phyloP scores from a whole-genome alignment of 2,113 vertebrate species.

The Oenanthe melanoleuca region DNA sequence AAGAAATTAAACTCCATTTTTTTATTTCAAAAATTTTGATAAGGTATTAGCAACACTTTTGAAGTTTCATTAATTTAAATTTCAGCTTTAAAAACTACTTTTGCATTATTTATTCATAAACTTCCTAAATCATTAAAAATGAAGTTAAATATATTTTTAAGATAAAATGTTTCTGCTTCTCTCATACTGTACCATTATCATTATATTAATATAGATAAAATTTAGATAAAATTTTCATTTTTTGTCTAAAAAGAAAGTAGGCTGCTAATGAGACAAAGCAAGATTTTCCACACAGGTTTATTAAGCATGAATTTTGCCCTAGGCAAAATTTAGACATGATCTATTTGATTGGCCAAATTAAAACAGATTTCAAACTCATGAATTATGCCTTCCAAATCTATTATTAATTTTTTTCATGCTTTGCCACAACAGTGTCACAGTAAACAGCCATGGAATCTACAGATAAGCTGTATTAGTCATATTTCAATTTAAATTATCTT shows the following conservation, averaged over 20 bases:
- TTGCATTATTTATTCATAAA: not conserved
- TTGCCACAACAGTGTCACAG: not conserved
- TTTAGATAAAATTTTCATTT: not conserved
- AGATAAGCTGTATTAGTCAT: not conserved
- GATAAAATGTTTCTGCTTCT: not conserved
- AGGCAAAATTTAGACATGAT: not conserved
- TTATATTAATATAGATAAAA: not conserved
- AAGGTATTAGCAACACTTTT: not conserved
- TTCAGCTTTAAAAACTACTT: not conserved
- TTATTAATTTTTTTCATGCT: not conserved
- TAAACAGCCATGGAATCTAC: not conserved
- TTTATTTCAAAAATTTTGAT: not conserved
- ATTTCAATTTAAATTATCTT: not conserved
- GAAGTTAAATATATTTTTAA: not conserved
- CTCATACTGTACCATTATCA: not conserved
- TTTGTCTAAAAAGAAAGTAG: not conserved
- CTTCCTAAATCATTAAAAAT: not conserved
- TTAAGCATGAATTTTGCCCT: not conserved
- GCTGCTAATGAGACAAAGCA: not conserved
- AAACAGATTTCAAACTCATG: not conserved
- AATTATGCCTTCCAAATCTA: not conserved
- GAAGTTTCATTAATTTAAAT: not conserved
- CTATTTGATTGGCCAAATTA: not conserved
- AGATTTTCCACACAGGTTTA: not conserved
- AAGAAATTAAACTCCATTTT: not conserved